Percentiles rank a stretch among this genome's conserved stretches.
These are phyloP conservation scores for Sphinx pinastri DNA, from an alignment of 2,888 invertebrate genomes.

Conservation along the genomic window DNA sequence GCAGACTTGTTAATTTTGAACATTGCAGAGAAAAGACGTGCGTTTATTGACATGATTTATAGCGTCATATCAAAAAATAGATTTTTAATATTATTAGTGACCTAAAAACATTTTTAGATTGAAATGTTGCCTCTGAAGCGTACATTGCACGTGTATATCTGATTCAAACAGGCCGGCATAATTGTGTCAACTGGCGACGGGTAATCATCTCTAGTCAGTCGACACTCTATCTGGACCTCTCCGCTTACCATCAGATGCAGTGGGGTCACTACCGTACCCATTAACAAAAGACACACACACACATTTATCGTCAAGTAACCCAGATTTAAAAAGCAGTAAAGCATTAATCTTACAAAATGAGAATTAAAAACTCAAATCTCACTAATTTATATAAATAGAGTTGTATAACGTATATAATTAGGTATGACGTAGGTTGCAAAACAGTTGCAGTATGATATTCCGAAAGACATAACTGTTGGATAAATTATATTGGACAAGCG, in stretches of 20 bases:
- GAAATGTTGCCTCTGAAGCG: background rate
- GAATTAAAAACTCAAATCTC: slow-evolving; percentile 36
- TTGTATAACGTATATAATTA: slow-evolving; percentile 49
- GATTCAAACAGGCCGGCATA: too few relatives aligned
- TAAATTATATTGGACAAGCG: slow-evolving; percentile 68
- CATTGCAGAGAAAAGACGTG: background rate
- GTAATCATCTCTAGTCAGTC: too few relatives aligned
- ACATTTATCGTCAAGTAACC: background rate
- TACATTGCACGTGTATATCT: too few relatives aligned
- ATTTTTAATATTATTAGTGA: background rate
- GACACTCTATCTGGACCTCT: too few relatives aligned
- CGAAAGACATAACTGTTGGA: slow-evolving; percentile 68
- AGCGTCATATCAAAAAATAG: background rate
- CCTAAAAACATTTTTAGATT: background rate
- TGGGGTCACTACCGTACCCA: too few relatives aligned
- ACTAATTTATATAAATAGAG: slow-evolving; percentile 45
- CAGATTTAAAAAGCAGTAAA: background rate
- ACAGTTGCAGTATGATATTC: slow-evolving; percentile 62
- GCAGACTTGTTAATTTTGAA: background rate
- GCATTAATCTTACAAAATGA: slow-evolving; percentile 28
- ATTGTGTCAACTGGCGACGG: too few relatives aligned
- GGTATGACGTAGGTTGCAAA: slow-evolving; percentile 62
- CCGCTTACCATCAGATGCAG: too few relatives aligned
- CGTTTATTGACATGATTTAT: background rate
- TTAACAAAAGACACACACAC: background rate